Evolutionary conservation across 1,140 invertebrate species (phyloP).

Genomic region (Zaprionus ornatus): DNA sequence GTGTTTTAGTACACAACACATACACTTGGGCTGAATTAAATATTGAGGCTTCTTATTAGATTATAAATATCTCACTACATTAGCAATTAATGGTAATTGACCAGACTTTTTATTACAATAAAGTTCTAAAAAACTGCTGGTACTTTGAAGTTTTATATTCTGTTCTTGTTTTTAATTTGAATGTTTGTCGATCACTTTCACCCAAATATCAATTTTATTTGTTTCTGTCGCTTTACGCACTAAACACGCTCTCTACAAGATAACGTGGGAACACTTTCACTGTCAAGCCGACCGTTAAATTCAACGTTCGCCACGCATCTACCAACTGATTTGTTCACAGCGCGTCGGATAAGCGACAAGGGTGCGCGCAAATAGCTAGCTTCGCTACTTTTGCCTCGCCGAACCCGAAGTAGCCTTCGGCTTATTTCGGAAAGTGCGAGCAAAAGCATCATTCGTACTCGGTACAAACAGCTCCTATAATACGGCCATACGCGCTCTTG

Average conservation of each 20-base stretch:
- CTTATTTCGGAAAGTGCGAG: constrained; percentile 23
- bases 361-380: constrained; percentile 60
- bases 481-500: constrained; percentile 12
- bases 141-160: neutral
- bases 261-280: constrained; percentile 60
- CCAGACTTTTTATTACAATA: neutral
- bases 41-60: neutral
- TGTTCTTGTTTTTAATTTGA: constrained; percentile 17
- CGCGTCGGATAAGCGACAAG: constrained; percentile 70
- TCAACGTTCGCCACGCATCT: constrained; percentile 83
- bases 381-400: constrained; percentile 28
- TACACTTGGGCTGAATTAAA: neutral
- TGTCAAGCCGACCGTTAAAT: constrained; percentile 82
- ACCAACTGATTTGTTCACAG: constrained; percentile 68
- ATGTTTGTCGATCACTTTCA: neutral
- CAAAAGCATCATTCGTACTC: constrained; percentile 27
- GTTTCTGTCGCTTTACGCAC: constrained; percentile 37
- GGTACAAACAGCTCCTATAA: constrained; percentile 39
- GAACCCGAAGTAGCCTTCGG: constrained; percentile 32
- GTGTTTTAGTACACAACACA: neutral
- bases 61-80: neutral
- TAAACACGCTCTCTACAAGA: constrained; percentile 18
- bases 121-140: neutral
- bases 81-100: neutral
- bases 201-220: constrained; percentile 14